These are phyloP conservation scores for Malurus alboscapulatus DNA, from an alignment of 2,113 vertebrate species.

Conservation along the genomic window DNA sequence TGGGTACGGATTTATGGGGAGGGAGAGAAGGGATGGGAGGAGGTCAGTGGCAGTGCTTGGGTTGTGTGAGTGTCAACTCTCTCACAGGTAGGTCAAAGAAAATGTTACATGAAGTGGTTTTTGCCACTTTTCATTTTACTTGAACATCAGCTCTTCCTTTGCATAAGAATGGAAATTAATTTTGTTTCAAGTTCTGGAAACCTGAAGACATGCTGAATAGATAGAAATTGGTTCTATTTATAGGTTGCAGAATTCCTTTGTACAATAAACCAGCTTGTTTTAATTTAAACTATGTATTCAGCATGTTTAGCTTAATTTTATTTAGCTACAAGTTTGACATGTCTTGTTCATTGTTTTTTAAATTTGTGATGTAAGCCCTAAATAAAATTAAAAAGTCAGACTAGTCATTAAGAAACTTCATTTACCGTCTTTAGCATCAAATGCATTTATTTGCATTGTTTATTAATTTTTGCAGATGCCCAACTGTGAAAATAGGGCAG, in stretches of 20 bases:
- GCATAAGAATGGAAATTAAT: background rate
- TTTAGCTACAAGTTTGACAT: background rate
- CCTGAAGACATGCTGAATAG: conserved; percentile 17
- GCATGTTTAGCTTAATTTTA: conserved; percentile 29
- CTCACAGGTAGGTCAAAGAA: background rate
- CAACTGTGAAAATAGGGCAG: conserved; percentile 1
- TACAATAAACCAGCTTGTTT: conserved; percentile 27
- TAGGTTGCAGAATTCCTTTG: conserved; percentile 19
- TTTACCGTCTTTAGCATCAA: conserved; percentile 23
- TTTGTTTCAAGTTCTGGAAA: conserved; percentile 12
- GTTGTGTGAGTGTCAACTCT: background rate
- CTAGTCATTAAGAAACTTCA: conserved; percentile 7
- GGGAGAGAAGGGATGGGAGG: background rate
- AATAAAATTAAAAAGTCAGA: conserved; percentile 4
- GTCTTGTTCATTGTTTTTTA: background rate
- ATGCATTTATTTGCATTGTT: background rate
- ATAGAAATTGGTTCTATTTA: conserved; percentile 30
- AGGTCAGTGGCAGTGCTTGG: background rate
- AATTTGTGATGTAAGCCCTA: background rate
- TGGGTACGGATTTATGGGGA: background rate
- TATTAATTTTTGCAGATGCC: conserved; percentile 18
- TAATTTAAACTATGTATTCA: conserved; percentile 39
- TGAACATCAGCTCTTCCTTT: background rate
- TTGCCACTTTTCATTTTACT: background rate
- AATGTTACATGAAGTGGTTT: background rate